Evolutionary conservation across 1,140 invertebrate species (phyloP), one percentile per base, ranked within the genome.

Genomic region (Planococcus citri): DNA sequence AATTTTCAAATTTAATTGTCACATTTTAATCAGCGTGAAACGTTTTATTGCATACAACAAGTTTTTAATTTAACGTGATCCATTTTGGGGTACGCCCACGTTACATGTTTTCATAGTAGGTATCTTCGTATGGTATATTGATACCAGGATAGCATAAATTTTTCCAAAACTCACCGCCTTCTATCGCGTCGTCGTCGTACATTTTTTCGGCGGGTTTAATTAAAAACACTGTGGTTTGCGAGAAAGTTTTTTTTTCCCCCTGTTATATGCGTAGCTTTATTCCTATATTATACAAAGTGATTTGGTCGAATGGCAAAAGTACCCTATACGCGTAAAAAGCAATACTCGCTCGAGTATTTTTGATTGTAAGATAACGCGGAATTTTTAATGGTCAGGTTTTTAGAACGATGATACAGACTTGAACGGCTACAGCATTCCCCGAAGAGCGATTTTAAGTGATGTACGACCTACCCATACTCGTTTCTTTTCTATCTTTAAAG

Each of bases 21-120:
- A 51, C 41, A 51, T 51, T 51, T 51, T 51, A 51, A 51, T 51
- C 41, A 51, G 41, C 41, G 41, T 51, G 41, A 51, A 51, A 51
- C 41, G 41, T 51, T 51, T 51, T 51, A 51, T 51, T 51, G n/a
- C 41, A 17, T 3, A 20, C 17, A 51, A 20, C 41, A 51, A 20
- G 41, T 51, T 51, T 51, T 51, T 17, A 51, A 51, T 51, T 51
- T 17, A 51, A 51, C 41, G 41, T 14, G 41, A 51, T 51, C 41
- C 41, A 51, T 51, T 51, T 51, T 20, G 41, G 4, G 17, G 33
- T 3, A 51, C 41, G 41, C 41, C 41, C 41, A 51, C 41, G 17
- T 20, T 51, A 14, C n/a, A 20, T 51, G 17, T 51, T 51, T 33
- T 33, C 29, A 33, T 33, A 12, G 29, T 33, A 33, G 29, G 29